phyloP scores from a whole-genome alignment of 2,888 invertebrate species.

The Desoria tigrina region DNA sequence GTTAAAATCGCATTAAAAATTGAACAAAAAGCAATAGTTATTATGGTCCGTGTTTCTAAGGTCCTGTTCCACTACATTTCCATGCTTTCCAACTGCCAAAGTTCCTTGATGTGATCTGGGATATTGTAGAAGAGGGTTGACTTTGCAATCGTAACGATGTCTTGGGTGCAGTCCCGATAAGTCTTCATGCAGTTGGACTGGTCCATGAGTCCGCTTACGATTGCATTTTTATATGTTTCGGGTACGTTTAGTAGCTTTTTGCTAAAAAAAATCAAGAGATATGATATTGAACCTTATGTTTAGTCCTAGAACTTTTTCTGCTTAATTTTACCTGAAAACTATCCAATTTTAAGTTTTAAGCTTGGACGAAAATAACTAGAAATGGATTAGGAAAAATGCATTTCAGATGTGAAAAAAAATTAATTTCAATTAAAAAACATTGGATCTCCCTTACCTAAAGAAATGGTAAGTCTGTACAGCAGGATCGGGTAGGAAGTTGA shows the following conservation, averaged over 20 bases:
- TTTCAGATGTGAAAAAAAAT: neutral
- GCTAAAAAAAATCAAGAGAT: conserved; percentile 30
- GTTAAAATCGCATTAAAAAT: too few species aligned
- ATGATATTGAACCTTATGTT: neutral
- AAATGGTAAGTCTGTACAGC: conserved; percentile 31
- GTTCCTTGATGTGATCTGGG: conserved; percentile 6
- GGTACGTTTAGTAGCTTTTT: conserved; percentile 35
- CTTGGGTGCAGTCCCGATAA: conserved; percentile 29
- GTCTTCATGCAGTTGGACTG: conserved; percentile 38
- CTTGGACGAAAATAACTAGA: too few species aligned
- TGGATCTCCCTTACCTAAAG: conserved; percentile 43
- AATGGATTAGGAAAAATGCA: too few species aligned
- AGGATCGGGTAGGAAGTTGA: conserved; percentile 37
- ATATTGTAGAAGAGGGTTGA: conserved; percentile 23
- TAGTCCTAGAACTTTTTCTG: neutral
- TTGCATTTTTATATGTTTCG: conserved; percentile 37
- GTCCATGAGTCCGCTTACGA: conserved; percentile 41
- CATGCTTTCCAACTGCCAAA: conserved; percentile 7
- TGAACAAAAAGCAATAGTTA: too few species aligned
- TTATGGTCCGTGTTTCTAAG: too few species aligned
- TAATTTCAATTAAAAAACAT: neutral
- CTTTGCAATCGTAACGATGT: conserved; percentile 25
- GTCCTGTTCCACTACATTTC: neutral
- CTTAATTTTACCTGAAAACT: too few species aligned
- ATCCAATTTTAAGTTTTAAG: too few species aligned